phyloP scores from a whole-genome alignment of 2,797 vertebrate species.

The Poecile montanus region DNA sequence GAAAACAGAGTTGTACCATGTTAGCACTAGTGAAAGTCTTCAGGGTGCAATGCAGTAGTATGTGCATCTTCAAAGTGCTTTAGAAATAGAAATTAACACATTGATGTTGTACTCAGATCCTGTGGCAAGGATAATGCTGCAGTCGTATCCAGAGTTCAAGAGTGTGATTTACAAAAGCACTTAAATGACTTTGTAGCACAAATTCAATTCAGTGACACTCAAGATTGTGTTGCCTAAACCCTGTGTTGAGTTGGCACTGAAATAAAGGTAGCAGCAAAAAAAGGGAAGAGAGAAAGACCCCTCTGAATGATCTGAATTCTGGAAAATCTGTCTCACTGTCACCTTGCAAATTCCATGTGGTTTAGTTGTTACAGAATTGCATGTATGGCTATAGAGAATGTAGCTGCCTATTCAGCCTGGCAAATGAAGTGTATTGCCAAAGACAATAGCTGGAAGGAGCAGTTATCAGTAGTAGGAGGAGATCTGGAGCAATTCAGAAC shows the following conservation, averaged over 20 bases:
- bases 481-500: not conserved
- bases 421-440: not conserved
- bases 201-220: not conserved
- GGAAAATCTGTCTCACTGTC: not conserved
- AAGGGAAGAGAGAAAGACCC: not conserved
- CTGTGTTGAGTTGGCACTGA: not conserved
- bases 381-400: not conserved
- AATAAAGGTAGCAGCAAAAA: not conserved
- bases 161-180: conserved; percentile 23
- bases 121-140: not conserved
- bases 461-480: not conserved
- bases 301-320: not conserved
- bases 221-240: not conserved
- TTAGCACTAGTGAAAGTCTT: conserved; percentile 34
- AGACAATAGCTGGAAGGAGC: conserved; percentile 16
- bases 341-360: not conserved
- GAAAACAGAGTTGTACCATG: not conserved
- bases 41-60: not conserved
- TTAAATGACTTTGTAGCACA: conserved; percentile 18
- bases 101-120: not conserved
- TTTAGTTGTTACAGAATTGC: not conserved
- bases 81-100: conserved; percentile 19
- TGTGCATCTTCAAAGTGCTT: conserved; percentile 24
- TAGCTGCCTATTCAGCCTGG: not conserved
- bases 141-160: not conserved